Conservation (phyloP, 2,888 invertebrate species). For the Cantharis rufa region DNA sequence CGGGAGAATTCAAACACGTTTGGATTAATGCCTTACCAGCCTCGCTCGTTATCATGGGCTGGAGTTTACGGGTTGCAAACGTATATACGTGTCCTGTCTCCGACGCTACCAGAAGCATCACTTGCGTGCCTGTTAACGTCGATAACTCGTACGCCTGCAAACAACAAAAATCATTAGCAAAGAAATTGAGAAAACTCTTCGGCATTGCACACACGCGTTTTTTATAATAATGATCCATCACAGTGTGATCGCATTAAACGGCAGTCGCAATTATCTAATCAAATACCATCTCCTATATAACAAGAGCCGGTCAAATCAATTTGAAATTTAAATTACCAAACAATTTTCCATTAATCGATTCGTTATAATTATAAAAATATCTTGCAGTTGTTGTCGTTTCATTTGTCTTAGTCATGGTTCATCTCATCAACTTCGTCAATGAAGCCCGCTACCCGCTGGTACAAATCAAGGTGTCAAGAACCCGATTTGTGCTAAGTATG, state of each 20-base stretch:
- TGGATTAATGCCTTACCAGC: conserved; percentile 97
- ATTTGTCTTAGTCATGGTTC: conserved; percentile 38
- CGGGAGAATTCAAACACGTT: conserved; percentile 97
- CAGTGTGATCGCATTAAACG: background rate
- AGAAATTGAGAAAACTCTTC: background rate
- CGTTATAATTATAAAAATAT: conserved; percentile 15
- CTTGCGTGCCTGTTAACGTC: conserved; percentile 98
- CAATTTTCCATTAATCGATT: conserved; percentile 6
- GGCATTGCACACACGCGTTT: background rate
- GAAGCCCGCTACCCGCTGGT: conserved; percentile 17
- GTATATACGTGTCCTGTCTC: conserved; percentile 99
- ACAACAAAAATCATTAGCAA: conserved; percentile 30
- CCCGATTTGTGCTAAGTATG: background rate
- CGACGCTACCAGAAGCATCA: conserved; percentile 98
- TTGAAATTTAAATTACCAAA: background rate
- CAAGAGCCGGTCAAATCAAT: background rate
- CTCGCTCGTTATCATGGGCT: conserved; percentile 99
- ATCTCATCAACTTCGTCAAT: conserved; percentile 24
- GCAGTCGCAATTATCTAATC: background rate
- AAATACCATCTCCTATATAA: background rate
- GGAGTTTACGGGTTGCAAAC: conserved; percentile 96
- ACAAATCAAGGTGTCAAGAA: conserved; percentile 2
- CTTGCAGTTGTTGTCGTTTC: conserved; percentile 22
- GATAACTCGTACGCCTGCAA: conserved; percentile 98
- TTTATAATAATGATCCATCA: background rate